phyloP scores from a whole-genome alignment of 2,888 invertebrate genomes.

The Dicranocentrus wangi region DNA sequence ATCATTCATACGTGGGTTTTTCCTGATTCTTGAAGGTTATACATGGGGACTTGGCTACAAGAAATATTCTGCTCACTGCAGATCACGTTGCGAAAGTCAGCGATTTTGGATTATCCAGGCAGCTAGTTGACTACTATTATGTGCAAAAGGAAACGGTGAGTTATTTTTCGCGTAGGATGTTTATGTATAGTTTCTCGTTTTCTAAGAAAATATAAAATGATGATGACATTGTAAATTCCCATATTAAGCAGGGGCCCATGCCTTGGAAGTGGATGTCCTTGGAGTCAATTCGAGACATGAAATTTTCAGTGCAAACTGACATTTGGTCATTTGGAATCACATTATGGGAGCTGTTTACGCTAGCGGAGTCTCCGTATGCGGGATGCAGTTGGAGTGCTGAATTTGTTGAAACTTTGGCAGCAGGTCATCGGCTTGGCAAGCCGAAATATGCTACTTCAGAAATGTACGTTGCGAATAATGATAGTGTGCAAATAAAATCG shows the following conservation, averaged over 20 bases:
- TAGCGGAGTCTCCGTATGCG: conserved; percentile 57
- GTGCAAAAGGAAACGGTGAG: conserved; percentile 63
- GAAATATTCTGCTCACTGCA: conserved; percentile 61
- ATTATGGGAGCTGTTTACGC: conserved; percentile 59
- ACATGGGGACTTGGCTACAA: conserved; percentile 63
- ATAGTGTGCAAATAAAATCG: background rate
- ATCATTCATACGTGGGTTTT: no score
- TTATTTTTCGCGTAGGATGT: no score
- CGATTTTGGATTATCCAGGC: conserved; percentile 65
- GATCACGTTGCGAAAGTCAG: conserved; percentile 63
- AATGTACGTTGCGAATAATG: conserved; percentile 46
- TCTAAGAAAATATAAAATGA: background rate
- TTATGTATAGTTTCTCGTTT: no score
- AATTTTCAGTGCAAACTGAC: conserved; percentile 62
- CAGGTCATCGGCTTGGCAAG: conserved; percentile 63
- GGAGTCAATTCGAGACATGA: conserved; percentile 61
- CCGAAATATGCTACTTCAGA: conserved; percentile 62
- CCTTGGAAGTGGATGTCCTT: conserved; percentile 66
- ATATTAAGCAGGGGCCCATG: conserved; percentile 62
- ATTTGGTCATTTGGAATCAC: conserved; percentile 56
- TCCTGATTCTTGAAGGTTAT: conserved; percentile 43
- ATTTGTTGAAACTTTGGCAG: conserved; percentile 56
- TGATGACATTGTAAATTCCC: background rate
- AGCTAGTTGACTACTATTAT: conserved; percentile 67
- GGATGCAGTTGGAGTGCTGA: conserved; percentile 67